phyloP scores from a whole-genome alignment of 2,113 vertebrate species.

The Ranitomeya variabilis region DNA sequence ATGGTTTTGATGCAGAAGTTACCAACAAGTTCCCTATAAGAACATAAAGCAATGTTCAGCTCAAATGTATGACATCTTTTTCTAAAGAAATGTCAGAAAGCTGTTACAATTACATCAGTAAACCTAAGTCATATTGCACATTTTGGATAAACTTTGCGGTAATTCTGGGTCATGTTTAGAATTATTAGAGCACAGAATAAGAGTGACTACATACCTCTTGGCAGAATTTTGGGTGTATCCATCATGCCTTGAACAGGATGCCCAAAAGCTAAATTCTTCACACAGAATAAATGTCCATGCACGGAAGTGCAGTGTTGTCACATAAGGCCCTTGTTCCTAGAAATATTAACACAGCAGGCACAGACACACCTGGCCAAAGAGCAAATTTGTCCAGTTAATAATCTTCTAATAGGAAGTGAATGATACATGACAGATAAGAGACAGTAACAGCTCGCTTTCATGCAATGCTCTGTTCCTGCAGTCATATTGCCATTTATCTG shows the following conservation, averaged over 20 bases:
- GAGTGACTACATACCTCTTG: neutral
- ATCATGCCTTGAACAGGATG: neutral
- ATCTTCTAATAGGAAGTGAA: conserved; percentile 15
- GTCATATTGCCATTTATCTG: conserved; percentile 6
- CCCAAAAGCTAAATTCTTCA: neutral
- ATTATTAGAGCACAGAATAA: neutral
- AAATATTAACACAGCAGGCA: neutral
- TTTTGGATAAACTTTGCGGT: neutral
- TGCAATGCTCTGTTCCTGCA: neutral
- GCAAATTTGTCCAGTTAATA: conserved; percentile 5
- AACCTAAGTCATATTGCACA: no score
- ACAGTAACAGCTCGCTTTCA: neutral
- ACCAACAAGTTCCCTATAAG: no score
- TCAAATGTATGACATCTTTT: no score
- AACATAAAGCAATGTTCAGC: no score
- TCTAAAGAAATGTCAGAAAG: no score
- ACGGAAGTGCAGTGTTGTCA: neutral
- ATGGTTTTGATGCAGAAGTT: no score
- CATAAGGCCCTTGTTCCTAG: neutral
- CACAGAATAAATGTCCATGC: neutral
- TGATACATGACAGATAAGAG: neutral
- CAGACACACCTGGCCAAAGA: conserved; percentile 46
- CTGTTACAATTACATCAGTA: no score
- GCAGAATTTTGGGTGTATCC: neutral
- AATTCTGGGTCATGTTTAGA: neutral